Evolutionary conservation across 2,113 vertebrate genomes (phyloP).

Genomic region (Chamaetylas fuelleborni): DNA sequence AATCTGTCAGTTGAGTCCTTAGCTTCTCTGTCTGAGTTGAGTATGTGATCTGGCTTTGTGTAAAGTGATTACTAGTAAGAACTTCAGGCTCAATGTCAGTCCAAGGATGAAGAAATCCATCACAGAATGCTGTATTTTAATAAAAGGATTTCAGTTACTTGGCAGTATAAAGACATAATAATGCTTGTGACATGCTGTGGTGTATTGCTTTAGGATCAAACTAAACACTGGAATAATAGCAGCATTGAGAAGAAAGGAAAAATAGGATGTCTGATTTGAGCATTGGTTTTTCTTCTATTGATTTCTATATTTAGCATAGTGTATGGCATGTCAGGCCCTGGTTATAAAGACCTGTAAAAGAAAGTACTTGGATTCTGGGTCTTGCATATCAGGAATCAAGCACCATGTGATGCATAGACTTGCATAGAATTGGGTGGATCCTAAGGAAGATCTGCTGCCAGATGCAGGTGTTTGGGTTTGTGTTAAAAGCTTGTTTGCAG

Average conservation of each 20-base stretch:
- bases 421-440: background rate
- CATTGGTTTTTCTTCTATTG: background rate
- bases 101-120: constrained; percentile 63
- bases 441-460: background rate
- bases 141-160: constrained; percentile 62
- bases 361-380: background rate
- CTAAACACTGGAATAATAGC: constrained; percentile 42
- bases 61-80: constrained; percentile 64
- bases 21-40: constrained; percentile 13
- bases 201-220: constrained; percentile 54
- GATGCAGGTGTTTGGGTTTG: background rate
- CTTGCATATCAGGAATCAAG: background rate
- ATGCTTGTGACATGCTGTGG: constrained; percentile 43
- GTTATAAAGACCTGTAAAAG: background rate
- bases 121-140: constrained; percentile 55
- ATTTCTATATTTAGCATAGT: background rate
- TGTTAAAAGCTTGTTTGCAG: background rate
- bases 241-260: constrained; percentile 14
- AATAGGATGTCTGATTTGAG: constrained; percentile 8
- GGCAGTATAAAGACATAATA: constrained; percentile 41
- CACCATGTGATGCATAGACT: background rate
- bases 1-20: constrained; percentile 21
- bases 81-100: constrained; percentile 59
- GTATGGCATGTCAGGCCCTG: background rate
- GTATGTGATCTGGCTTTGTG: constrained; percentile 48